A percentile compares a stretch with the other conserved stretches of the same genome.
Evolutionary conservation across 2,797 vertebrate species (phyloP).

Genomic region (Tapera naevia): DNA sequence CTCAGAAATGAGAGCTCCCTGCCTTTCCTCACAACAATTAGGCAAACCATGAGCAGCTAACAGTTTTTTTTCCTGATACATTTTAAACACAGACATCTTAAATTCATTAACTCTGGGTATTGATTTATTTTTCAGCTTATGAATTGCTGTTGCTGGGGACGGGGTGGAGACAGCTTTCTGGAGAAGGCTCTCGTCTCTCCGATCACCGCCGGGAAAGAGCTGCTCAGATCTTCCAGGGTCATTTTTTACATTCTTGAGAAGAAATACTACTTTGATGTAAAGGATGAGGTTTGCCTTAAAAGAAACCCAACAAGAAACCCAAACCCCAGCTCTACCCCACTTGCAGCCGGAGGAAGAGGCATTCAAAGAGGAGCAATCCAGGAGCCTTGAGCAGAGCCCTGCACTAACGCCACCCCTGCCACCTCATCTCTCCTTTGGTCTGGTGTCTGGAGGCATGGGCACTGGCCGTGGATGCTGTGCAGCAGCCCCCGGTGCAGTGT

Average conservation of each 20-base stretch:
- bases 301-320: constrained; percentile 24
- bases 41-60: constrained; percentile 12
- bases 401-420: neutral
- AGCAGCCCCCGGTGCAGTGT: neutral
- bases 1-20: neutral
- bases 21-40: constrained; percentile 1
- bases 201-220: neutral
- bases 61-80: constrained; percentile 11
- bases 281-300: constrained; percentile 48
- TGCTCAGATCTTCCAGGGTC: constrained; percentile 37
- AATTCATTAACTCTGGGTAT: constrained; percentile 63
- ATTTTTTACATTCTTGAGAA: constrained; percentile 62
- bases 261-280: constrained; percentile 50
- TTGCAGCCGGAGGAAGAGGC: neutral
- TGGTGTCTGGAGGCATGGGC: neutral
- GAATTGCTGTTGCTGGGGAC: constrained; percentile 37
- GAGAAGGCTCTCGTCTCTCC: constrained; percentile 27
- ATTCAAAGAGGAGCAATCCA: neutral
- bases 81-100: constrained; percentile 64
- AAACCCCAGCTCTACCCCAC: neutral
- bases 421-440: neutral
- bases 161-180: constrained; percentile 61
- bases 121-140: constrained; percentile 66
- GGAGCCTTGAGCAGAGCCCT: neutral
- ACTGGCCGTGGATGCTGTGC: neutral